These are phyloP conservation scores for Limnodromus scolopaceus DNA, from an alignment of 2,797 vertebrate genomes.

Conservation along the genomic window DNA sequence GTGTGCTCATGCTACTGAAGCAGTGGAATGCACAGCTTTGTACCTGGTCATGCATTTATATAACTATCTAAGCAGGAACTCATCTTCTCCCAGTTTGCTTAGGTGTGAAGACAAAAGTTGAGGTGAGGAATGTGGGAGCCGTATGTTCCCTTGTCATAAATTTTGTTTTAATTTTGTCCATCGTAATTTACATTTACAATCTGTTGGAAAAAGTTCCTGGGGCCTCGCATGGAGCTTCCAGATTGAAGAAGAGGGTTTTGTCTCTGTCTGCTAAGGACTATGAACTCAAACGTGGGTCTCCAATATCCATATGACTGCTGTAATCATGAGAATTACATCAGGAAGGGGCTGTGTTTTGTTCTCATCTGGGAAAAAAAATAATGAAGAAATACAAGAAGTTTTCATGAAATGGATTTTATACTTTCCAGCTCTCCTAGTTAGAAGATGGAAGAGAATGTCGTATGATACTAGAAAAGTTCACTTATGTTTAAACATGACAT, in stretches of 20 bases:
- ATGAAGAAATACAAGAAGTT: background rate
- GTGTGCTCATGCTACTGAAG: background rate
- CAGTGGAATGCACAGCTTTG: background rate
- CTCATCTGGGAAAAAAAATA: background rate
- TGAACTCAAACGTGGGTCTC: background rate
- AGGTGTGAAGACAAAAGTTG: background rate
- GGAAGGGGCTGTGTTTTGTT: background rate
- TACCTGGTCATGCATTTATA: background rate
- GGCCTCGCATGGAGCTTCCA: background rate
- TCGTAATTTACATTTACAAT: background rate
- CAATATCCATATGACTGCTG: fast-evolving
- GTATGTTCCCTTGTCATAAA: background rate
- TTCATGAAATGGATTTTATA: background rate
- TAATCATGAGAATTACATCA: background rate
- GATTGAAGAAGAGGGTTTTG: background rate
- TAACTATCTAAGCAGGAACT: background rate
- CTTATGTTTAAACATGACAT: background rate
- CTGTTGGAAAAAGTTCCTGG: background rate
- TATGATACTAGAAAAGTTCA: background rate
- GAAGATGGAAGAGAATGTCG: background rate
- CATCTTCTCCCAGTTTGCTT: background rate
- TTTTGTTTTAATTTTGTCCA: background rate
- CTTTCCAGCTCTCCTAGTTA: background rate
- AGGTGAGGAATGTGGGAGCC: background rate
- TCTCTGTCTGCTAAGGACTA: background rate